These are phyloP conservation scores for Molossus molossus DNA, from an alignment of 2,797 vertebrate genomes.

Conservation along the genomic window DNA sequence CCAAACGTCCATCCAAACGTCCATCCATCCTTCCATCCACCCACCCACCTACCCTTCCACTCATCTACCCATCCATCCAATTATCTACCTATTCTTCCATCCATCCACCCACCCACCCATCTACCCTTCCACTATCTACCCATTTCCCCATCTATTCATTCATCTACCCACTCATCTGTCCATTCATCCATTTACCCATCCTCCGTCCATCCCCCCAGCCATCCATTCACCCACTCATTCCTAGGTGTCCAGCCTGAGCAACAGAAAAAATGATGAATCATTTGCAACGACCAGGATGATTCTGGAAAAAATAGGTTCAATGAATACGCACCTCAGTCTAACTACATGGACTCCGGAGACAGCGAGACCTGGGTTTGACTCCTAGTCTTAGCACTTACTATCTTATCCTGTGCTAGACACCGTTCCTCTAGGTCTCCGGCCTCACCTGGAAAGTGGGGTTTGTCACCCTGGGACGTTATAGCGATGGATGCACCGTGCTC, in stretches of 20 bases:
- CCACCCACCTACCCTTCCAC: fast-evolving
- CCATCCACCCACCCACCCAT: fast-evolving
- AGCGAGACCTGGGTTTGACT: background rate
- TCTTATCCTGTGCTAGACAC: background rate
- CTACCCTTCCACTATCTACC: fast-evolving
- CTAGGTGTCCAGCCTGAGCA: background rate
- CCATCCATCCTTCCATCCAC: fast-evolving
- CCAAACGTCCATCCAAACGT: too few relatives aligned
- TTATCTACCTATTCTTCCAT: fast-evolving
- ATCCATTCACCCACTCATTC: background rate
- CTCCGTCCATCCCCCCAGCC: background rate
- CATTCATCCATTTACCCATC: too few relatives aligned
- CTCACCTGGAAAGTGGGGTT: background rate
- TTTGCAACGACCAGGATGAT: background rate
- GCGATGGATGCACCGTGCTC: fast-evolving
- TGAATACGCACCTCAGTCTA: background rate
- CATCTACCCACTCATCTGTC: fast-evolving
- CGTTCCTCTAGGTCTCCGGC: background rate
- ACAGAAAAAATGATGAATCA: background rate
- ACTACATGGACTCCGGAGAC: background rate
- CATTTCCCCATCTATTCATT: fast-evolving
- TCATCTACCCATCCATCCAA: fast-evolving
- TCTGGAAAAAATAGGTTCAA: background rate
- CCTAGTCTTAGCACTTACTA: fast-evolving
- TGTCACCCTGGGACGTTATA: background rate